Conservation (phyloP, 2,113 vertebrate species). For the Albula glossodonta region DNA sequence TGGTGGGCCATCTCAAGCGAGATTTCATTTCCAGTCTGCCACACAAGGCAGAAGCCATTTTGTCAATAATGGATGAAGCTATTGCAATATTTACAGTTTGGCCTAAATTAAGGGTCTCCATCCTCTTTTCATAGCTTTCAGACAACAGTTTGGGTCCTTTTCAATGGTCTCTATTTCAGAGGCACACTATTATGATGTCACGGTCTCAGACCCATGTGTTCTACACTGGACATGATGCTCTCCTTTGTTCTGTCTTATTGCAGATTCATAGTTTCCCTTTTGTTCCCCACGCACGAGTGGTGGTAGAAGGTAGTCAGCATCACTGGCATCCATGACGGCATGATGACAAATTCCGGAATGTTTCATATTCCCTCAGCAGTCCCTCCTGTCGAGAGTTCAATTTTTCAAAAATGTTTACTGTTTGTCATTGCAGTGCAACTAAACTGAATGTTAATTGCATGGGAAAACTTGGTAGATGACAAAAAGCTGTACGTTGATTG, state of each 20-base stretch:
- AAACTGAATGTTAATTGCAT: too few species aligned
- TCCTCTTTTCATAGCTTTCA: slow-evolving; percentile 49
- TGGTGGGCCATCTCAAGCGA: slow-evolving; percentile 45
- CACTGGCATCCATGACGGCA: too few species aligned
- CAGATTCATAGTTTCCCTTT: slow-evolving; percentile 18
- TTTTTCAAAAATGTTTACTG: too few species aligned
- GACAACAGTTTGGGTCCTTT: slow-evolving; percentile 39
- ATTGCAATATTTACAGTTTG: slow-evolving; percentile 77
- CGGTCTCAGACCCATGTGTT: slow-evolving; percentile 17
- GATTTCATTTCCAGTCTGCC: slow-evolving; percentile 66
- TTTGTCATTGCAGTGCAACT: too few species aligned
- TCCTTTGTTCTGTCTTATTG: neutral
- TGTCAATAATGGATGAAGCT: slow-evolving; percentile 73
- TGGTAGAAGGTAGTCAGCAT: too few species aligned
- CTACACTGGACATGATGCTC: neutral
- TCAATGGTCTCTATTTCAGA: slow-evolving; percentile 12
- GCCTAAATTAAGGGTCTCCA: slow-evolving; percentile 66
- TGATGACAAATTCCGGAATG: too few species aligned
- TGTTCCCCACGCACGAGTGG: neutral
- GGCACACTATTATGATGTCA: slow-evolving; percentile 14
- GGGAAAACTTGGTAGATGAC: too few species aligned
- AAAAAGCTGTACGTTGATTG: too few species aligned
- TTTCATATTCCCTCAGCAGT: too few species aligned
- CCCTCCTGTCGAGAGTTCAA: too few species aligned
- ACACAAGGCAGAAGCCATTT: slow-evolving; percentile 61